phyloP scores from a whole-genome alignment of 2,797 vertebrate species.

The Decapterus maruadsi region DNA sequence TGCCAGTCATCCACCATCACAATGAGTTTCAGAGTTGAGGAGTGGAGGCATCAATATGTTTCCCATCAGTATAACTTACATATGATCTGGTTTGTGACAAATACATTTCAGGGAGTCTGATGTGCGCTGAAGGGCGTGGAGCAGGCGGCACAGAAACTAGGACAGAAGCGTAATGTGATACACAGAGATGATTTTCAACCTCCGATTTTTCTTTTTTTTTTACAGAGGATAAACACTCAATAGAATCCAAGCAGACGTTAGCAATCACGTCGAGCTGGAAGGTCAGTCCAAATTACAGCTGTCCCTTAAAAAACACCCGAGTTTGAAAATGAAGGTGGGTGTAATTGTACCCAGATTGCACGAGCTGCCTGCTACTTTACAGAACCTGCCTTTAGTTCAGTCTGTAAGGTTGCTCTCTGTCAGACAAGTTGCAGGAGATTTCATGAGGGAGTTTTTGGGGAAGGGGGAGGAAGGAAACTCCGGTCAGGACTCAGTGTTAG shows the following conservation, averaged over 20 bases:
- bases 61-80: background rate
- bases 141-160: conserved; percentile 7
- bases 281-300: conserved; percentile 76
- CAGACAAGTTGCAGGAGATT: conserved; percentile 66
- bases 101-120: background rate
- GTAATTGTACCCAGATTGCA: conserved; percentile 82
- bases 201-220: too few species aligned
- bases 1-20: background rate
- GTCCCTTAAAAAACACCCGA: conserved; percentile 69
- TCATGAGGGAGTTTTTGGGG: conserved; percentile 31
- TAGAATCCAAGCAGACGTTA: conserved; percentile 60
- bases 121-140: conserved; percentile 21
- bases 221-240: conserved; percentile 55
- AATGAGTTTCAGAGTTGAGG: background rate
- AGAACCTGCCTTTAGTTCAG: conserved; percentile 75
- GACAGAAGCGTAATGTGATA: conserved; percentile 39
- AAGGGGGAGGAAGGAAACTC: conserved; percentile 61
- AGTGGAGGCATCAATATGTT: background rate
- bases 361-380: conserved; percentile 66
- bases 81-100: background rate
- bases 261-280: conserved; percentile 66
- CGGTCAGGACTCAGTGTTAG: conserved; percentile 27
- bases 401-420: conserved; percentile 65
- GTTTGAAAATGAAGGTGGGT: conserved; percentile 76
- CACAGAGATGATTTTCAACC: conserved; percentile 58